Conservation (phyloP, 2,113 vertebrate species). For the Labrus mixtus region DNA sequence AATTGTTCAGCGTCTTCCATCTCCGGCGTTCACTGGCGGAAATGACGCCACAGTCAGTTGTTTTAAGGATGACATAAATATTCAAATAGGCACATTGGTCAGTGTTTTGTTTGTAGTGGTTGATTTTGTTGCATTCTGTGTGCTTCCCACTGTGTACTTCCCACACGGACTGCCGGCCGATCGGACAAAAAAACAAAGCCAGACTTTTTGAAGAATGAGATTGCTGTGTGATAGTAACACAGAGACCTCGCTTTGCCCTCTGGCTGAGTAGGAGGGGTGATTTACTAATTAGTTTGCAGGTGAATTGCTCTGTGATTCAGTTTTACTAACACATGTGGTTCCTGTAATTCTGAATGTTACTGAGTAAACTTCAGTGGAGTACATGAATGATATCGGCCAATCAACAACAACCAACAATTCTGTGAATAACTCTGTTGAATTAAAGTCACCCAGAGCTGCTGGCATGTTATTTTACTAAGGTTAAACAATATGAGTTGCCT, state of each 20-base stretch:
- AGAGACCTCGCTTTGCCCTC: constrained; percentile 3
- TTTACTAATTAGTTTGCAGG: not conserved
- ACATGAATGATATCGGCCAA: not conserved
- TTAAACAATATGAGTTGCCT: no score
- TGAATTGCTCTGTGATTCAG: not conserved
- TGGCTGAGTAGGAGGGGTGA: not conserved
- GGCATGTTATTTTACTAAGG: no score
- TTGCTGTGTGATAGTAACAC: constrained; percentile 28
- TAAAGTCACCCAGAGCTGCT: no score
- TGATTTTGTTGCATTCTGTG: constrained; percentile 59
- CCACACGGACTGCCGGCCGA: constrained; percentile 30
- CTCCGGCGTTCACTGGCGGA: constrained; percentile 76
- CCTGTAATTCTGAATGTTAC: not conserved
- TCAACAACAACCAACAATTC: no score
- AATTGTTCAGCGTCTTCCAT: constrained; percentile 82
- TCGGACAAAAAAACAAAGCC: constrained; percentile 50
- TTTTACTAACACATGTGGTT: not conserved
- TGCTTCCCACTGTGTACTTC: constrained; percentile 61
- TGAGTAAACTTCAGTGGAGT: constrained; percentile 1
- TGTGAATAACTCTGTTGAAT: no score
- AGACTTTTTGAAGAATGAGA: constrained; percentile 53
- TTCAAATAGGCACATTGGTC: constrained; percentile 65
- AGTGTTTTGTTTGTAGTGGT: constrained; percentile 71
- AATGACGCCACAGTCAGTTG: constrained; percentile 73
- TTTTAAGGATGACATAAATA: constrained; percentile 75